Base-by-base conservation (phyloP, 1,140 invertebrate genomes). In the Drosophila parabipectinata region DNA sequence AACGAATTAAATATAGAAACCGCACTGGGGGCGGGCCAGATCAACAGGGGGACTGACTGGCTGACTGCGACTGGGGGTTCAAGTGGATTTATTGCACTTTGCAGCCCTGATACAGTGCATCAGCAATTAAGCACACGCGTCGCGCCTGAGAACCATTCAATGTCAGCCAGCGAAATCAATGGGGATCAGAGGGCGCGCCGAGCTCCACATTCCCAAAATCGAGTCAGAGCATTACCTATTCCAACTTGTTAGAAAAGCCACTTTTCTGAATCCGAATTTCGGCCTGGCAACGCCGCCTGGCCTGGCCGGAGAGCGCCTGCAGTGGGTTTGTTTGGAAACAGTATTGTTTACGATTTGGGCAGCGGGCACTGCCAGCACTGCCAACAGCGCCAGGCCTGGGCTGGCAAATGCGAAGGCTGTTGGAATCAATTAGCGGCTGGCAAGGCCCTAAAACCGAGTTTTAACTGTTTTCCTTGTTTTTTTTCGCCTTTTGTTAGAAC, bases 361-460 rank as follows among this genome's bases (percentile, higher is more conserved):
- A 10, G 12, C 4, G 12, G n/a, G 34, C 34, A 37, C 32, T 34
- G 32, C 9, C 32, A 10, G 32, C 21, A 21, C 21, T 21, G 21
- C 3, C 21, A 37, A 10, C 34, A 37, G 8, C 12, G 32, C 32
- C 32, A 10, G 32, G 32, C 32, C 32, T 34, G 9, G 32, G 32
- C 8, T 34, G 32, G 32, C 32, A 37, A n/a, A 37, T 12, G 10
- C 34, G 10, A 37, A 37, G 10, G 41, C 15, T 18, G 9, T 44
- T 53, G 57, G 55, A 80, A 68, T 84, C 62, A 87, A 82, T 85
- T 85, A 82, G 55, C 82, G 62, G 45, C 56, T 34, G 59, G 55
- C 61, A 60, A 68, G 44, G 56, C 60, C 32, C 60, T 64, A 39
- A 47, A 41, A 15, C 60, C 67, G 51, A 54, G 50, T 53, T 53